Evolutionary conservation across 2,888 invertebrate species (phyloP), one percentile per base, ranked within the genome.

Genomic region (Apotomis capreana): DNA sequence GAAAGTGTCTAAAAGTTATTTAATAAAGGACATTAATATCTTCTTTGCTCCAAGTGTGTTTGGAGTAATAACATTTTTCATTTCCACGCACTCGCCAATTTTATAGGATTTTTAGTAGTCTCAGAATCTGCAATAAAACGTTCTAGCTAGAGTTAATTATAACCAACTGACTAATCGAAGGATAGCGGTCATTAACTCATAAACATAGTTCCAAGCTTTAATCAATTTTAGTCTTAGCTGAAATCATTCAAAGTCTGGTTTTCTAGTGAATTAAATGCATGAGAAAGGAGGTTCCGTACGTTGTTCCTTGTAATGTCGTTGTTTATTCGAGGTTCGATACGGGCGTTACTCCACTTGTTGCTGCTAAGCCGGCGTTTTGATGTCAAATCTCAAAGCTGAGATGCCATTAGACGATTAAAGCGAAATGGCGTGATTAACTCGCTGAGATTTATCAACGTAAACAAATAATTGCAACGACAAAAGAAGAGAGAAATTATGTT

Each of bases 1-100:
- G 15, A 57, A 55, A 46, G 62, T 57, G 62, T 64, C 64, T 37
- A 40, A 62, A 69, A 62, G 62, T 69, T 69, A 69, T 69, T 62
- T 69, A 62, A 69, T 69, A 69, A 69, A 69, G 36, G 55, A 49
- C 8, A 12, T 10, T 65, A 55, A 12, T 5, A 44, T 55, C 55
- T 54, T 15, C 55, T 58, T 6, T 62, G 36, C 57, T 13, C n/a
- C 46, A n/a, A 69, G 51, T 63, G 44, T 60, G 37, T 58, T 61
- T 69, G 57, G n/a, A 26, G 26, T 46, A 40, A 26, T 58, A n/a
- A 58, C 10, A 15, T 40, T 68, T 54, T 40, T 26, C 10, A 15
- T 69, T 69, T 15, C 36, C 36, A 13, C 51, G 36, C 37, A 63
- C 40, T 37, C 12, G 49, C 15, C 46, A 51, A 15, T 51, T 37